These are phyloP conservation scores for Caenorhabditis becei DNA, from an alignment of 2,888 invertebrate species.

Conservation along the genomic window DNA sequence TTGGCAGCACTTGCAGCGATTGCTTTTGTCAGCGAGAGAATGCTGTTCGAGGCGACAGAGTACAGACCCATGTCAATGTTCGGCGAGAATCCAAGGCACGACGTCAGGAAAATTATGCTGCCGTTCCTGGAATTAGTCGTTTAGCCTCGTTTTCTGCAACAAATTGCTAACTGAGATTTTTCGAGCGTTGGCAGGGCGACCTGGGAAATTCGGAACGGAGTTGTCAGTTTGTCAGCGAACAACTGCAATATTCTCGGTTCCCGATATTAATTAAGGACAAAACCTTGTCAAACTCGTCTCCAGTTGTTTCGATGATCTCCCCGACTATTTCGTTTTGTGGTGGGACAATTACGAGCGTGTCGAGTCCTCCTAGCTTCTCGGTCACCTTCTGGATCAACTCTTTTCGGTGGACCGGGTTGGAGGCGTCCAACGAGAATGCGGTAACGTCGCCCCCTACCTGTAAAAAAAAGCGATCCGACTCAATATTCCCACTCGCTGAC, in stretches of 20 bases:
- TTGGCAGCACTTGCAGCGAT: constrained; percentile 56
- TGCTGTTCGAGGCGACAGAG: constrained; percentile 71
- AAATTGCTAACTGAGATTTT: constrained; percentile 69
- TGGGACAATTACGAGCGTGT: constrained; percentile 66
- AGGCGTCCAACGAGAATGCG: constrained; percentile 61
- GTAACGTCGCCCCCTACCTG: constrained; percentile 67
- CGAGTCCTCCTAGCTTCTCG: constrained; percentile 60
- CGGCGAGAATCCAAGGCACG: constrained; percentile 71
- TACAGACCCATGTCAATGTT: constrained; percentile 76
- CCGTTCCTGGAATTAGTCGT: constrained; percentile 62
- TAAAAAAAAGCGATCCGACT: not conserved
- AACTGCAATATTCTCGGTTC: constrained; percentile 49
- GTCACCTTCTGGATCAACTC: constrained; percentile 62
- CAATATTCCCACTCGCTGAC: constrained; percentile 15
- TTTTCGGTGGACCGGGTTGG: constrained; percentile 54
- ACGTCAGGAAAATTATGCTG: constrained; percentile 64
- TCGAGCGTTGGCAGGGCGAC: constrained; percentile 67
- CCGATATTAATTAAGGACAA: too few species aligned
- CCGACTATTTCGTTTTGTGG: constrained; percentile 70
- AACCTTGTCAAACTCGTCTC: constrained; percentile 58
- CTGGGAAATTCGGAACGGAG: constrained; percentile 72
- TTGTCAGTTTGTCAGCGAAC: constrained; percentile 68
- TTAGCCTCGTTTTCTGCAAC: not conserved
- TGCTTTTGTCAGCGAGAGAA: constrained; percentile 69
- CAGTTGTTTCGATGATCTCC: constrained; percentile 68